Evolutionary conservation across 2,888 invertebrate genomes (phyloP).

Genomic region (Seladonia tumulorum): DNA sequence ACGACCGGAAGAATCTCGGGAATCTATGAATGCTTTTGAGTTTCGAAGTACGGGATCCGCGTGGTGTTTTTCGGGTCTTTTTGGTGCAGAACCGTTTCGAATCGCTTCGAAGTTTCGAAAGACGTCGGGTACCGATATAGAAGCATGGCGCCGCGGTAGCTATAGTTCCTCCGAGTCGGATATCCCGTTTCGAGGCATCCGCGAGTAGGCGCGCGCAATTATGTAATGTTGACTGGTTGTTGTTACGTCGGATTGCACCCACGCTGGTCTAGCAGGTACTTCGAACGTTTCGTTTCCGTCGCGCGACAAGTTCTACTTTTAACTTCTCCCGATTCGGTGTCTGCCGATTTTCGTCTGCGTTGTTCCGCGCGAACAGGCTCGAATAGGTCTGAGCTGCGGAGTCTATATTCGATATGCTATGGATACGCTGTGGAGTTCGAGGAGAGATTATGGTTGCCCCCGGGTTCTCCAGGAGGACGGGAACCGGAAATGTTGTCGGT

Average conservation of each 20-base stretch:
- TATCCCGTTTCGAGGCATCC: conserved; percentile 48
- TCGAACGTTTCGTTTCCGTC: not conserved
- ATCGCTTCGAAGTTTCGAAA: not conserved
- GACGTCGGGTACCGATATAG: conserved; percentile 40
- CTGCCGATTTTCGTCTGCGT: too few species aligned
- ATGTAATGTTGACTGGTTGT: conserved; percentile 40
- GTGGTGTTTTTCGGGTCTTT: not conserved
- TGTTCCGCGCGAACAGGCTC: not conserved
- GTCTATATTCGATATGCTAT: not conserved
- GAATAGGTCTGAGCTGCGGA: not conserved
- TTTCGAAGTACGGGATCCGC: too few species aligned
- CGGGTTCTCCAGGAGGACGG: not conserved
- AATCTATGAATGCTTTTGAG: not conserved
- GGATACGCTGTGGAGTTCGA: not conserved
- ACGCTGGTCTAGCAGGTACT: not conserved
- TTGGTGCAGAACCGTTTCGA: not conserved
- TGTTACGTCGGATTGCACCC: conserved; percentile 20
- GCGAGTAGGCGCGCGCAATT: conserved; percentile 37
- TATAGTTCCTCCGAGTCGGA: conserved; percentile 33
- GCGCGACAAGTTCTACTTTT: not conserved
- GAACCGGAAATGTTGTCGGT: conserved; percentile 25
- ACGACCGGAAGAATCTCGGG: not conserved
- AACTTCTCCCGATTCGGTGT: not conserved
- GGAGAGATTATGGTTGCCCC: not conserved
- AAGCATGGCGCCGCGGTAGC: conserved; percentile 39